Evolutionary conservation across 2,888 invertebrate genomes (phyloP), one percentile per base, ranked within the genome.

Genomic region (Caenorhabditis sp.): DNA sequence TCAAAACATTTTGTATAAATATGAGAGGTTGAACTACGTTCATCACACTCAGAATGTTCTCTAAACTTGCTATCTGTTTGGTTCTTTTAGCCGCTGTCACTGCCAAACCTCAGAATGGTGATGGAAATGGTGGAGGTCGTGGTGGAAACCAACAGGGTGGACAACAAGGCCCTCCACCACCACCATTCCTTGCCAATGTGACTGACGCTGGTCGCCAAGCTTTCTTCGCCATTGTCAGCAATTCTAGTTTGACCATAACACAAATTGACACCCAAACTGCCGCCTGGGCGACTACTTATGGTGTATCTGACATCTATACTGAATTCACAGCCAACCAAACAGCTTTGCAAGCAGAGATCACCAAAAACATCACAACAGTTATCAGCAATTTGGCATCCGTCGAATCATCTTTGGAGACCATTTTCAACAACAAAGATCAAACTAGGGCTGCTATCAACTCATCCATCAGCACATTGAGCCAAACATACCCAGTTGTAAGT

Each of bases 101-200:
- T n/a, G 36, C 36, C 10, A 43, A 43, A 43, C 17, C 43, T 17
- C 57, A 31, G 3, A 17, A 17, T 17, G 43, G 43, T 17, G 17
- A 14, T 17, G 43, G 43, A 7, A 17, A 17, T 10, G 14, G 14
- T 17, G 43, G 43, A 43, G 43, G 61, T 2, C 56, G 23, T 2
- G 62, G 72, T 23, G 67, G 66, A 23, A 26, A 1, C 1, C 64
- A 61, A 43, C 70, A 21, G 20, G 66, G 70, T 21, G 70, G 71
- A 50, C 66, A 31, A 3, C 56, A 50, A 52, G 72, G 72, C 59
- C 72, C 63, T 38, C 77, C 73, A 50, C 76, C 69, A 59, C 74
- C 70, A 50, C 71, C 78, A 38, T 78, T 73, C 65, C 76, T 78
- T 50, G 68, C 66, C 25, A 76, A 73, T 49, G 73, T 73, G 20